Evolutionary conservation across 2,113 vertebrate genomes (phyloP).

Genomic region (Festucalex cinctus): DNA sequence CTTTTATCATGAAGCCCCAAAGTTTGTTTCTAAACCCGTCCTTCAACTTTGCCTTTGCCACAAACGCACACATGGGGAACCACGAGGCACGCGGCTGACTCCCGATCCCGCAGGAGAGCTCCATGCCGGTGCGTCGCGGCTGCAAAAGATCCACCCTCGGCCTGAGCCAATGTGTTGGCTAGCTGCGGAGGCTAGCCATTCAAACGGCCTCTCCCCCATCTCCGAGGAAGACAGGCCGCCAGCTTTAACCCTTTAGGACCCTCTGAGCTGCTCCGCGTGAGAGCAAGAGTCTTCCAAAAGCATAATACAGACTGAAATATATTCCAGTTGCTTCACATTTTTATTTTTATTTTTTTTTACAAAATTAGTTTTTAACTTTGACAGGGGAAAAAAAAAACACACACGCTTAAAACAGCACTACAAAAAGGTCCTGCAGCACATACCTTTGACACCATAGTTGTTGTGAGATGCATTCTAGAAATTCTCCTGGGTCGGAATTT

Average conservation of each 20-base stretch:
- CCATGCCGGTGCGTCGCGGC: constrained; percentile 72
- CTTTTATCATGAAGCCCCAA: constrained; percentile 1
- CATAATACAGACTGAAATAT: background rate
- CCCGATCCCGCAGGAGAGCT: constrained; percentile 65
- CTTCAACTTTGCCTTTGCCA: constrained; percentile 17
- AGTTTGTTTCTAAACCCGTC: constrained; percentile 27
- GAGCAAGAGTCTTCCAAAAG: constrained; percentile 1
- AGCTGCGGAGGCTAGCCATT: constrained; percentile 73
- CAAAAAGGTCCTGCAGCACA: background rate
- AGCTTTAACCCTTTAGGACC: constrained; percentile 66
- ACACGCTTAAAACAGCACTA: too few species aligned
- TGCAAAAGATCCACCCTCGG: constrained; percentile 84
- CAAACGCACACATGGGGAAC: constrained; percentile 3
- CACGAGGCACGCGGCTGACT: constrained; percentile 16
- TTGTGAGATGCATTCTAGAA: constrained; percentile 1
- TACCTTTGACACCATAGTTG: background rate
- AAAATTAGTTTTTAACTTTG: background rate
- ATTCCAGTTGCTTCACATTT: background rate
- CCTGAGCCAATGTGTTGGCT: constrained; percentile 82
- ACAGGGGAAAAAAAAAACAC: constrained; percentile 2
- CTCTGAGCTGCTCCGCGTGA: constrained; percentile 16
- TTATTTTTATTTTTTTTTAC: background rate
- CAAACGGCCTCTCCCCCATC: constrained; percentile 65
- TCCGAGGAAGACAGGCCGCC: constrained; percentile 63
- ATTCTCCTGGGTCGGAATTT: background rate